Evolutionary conservation across 2,113 vertebrate species (phyloP).

Genomic region (Sapayoa aenigma): DNA sequence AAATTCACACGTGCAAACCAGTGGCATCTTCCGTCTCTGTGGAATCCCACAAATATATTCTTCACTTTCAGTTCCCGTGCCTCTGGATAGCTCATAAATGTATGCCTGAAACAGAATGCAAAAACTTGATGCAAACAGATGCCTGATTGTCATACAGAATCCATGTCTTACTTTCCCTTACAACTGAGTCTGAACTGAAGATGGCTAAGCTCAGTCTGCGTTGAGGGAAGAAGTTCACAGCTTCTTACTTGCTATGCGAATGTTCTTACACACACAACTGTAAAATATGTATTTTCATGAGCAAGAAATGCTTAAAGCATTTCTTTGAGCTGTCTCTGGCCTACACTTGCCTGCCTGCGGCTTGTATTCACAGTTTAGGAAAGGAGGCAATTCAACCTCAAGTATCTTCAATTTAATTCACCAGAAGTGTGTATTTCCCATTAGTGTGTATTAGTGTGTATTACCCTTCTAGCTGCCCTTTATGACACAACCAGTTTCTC

Average conservation of each 20-base stretch:
- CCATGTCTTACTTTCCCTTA: not conserved
- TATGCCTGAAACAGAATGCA: not conserved
- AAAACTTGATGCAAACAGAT: not conserved
- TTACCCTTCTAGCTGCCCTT: not conserved
- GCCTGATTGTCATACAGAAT: not conserved
- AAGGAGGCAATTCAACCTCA: not conserved
- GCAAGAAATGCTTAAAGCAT: conserved; percentile 48
- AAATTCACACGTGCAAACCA: conserved; percentile 38
- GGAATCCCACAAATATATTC: conserved; percentile 36
- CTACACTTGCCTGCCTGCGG: conserved; percentile 11
- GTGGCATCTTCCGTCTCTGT: not conserved
- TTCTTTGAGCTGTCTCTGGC: conserved; percentile 29
- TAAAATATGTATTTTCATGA: conserved; percentile 59
- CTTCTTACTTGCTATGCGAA: conserved; percentile 24
- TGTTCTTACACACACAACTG: conserved; percentile 23
- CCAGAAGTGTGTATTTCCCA: not conserved
- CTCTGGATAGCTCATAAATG: conserved; percentile 14
- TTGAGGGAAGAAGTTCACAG: not conserved
- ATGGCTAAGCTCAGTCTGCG: not conserved
- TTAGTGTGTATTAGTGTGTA: too few species aligned
- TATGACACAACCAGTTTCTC: not conserved
- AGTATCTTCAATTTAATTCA: not conserved
- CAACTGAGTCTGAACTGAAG: conserved; percentile 1
- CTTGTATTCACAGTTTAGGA: not conserved
- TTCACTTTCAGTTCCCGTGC: not conserved